A percentile compares a stretch with the other conserved stretches of the same genome.
phyloP scores from a whole-genome alignment of 1,140 invertebrate species.

The Drosophila ambigua region DNA sequence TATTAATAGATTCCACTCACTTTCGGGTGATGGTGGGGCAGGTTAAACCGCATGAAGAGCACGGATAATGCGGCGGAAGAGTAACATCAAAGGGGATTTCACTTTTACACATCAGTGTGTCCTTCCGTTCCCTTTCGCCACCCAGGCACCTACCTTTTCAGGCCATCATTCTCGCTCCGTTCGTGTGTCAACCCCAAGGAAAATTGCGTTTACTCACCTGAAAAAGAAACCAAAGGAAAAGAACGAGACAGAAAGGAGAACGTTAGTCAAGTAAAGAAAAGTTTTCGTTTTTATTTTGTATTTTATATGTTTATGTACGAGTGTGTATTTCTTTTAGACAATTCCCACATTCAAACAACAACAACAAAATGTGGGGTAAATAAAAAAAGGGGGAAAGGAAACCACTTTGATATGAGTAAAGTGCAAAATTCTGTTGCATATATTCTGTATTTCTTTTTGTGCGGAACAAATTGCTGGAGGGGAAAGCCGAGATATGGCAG shows the following conservation, averaged over 20 bases:
- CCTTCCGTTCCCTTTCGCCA: neutral
- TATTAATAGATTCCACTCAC: too few species aligned
- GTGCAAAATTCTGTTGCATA: conserved; percentile 75
- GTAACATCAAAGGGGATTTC: conserved; percentile 68
- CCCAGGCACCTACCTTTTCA: too few species aligned
- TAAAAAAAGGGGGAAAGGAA: conserved; percentile 19
- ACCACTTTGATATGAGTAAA: conserved; percentile 66
- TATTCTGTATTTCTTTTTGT: conserved; percentile 4
- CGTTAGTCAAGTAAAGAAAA: conserved; percentile 46
- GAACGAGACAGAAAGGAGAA: conserved; percentile 27
- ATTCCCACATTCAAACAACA: conserved; percentile 39
- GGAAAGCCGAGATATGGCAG: too few species aligned
- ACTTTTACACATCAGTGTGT: conserved; percentile 65
- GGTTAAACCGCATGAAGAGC: conserved; percentile 5
- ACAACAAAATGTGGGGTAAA: conserved; percentile 29
- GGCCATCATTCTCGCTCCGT: too few species aligned
- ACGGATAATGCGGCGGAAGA: too few species aligned
- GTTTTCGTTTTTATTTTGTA: conserved; percentile 10
- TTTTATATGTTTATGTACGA: conserved; percentile 13
- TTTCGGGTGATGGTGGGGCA: too few species aligned
- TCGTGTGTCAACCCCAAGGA: conserved; percentile 23
- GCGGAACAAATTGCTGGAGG: too few species aligned
- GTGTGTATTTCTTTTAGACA: conserved; percentile 13
- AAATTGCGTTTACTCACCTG: conserved; percentile 79
- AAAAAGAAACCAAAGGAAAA: conserved; percentile 31